Conservation (phyloP, 2,888 invertebrate species). For the Argyresthia albistria region DNA sequence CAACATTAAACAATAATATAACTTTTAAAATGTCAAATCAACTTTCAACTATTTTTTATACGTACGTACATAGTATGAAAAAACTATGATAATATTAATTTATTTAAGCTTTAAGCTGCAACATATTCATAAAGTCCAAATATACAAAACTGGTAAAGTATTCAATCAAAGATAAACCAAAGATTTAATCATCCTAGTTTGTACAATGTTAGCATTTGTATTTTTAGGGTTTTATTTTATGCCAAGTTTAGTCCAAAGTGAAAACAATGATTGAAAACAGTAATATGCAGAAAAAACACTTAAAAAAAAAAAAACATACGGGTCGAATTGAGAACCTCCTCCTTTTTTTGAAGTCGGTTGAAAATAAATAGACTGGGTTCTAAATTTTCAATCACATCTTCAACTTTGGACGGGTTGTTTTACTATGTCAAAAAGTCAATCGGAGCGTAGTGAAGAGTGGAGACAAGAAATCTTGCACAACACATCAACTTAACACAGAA, state of each 20-base stretch:
- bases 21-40: not conserved
- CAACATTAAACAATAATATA: not conserved
- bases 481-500: too few species aligned
- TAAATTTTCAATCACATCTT: slow-evolving; percentile 16
- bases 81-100: slow-evolving; percentile 4
- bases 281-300: too few species aligned
- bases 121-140: slow-evolving; percentile 16
- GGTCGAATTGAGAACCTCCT: too few species aligned
- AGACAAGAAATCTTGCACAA: too few species aligned
- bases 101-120: slow-evolving; percentile 11
- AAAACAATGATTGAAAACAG: not conserved
- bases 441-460: too few species aligned
- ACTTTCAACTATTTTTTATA: not conserved
- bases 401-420: slow-evolving; percentile 39
- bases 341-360: too few species aligned
- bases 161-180: slow-evolving; percentile 26
- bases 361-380: too few species aligned
- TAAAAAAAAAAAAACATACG: too few species aligned
- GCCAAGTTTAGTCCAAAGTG: not conserved
- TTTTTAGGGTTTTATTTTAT: not conserved
- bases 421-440: too few species aligned
- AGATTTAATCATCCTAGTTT: slow-evolving; percentile 19
- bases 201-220: slow-evolving; percentile 22
- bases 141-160: slow-evolving; percentile 26
- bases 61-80: not conserved